Base-by-base conservation (phyloP, 2,113 vertebrate genomes). In the Microtus pennsylvanicus region DNA sequence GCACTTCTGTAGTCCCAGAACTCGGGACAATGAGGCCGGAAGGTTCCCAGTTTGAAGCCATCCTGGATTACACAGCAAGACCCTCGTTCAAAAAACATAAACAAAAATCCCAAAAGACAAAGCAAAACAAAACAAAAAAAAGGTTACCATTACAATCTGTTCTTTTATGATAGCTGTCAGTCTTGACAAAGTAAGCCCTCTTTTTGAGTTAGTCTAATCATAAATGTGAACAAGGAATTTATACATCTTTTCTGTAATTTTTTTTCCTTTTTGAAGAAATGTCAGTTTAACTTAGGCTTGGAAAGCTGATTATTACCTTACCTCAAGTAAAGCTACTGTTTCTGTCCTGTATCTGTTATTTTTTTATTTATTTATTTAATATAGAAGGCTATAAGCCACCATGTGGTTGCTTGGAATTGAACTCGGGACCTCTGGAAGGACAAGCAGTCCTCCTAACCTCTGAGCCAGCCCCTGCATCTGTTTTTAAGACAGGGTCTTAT, bases 141-240 rank as follows among this genome's bases (percentile, higher is more conserved):
- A 38, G 17, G 21, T 38, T 21, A 47, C 26, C 55, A 61, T 1
- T 38, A 21, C 26, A 28, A 65, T 85, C 35, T 45, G 28, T 22
- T 69, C 16, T 28, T 50, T 81, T 52, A 63, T 42, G 82, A 58
- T 47, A 65, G 83, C 92, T 89, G 76, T 75, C 47, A 92, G 67
- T 67, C 67, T 89, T 81, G 33, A 96, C 58, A 78, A 91, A 96
- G 86, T 70, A 93, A 94, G 70, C 77, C 30, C 3, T 91, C 75
- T 95, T 87, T 91, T 81, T 75, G 95, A 93, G 80, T 93, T 58
- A 45, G 63, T 95, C 81, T 93, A 91, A 77, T 76, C n/a, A 96
- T 61, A 55, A 87, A 81, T 14, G 85, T 69, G 78, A 87, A 85
- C 50, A 76, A 89, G 58, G 87, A 87, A 82, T 89, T 77, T 78